Percentiles rank a stretch among this genome's conserved stretches.
Conservation (phyloP, 2,113 vertebrate species). For the Zeus faber region DNA sequence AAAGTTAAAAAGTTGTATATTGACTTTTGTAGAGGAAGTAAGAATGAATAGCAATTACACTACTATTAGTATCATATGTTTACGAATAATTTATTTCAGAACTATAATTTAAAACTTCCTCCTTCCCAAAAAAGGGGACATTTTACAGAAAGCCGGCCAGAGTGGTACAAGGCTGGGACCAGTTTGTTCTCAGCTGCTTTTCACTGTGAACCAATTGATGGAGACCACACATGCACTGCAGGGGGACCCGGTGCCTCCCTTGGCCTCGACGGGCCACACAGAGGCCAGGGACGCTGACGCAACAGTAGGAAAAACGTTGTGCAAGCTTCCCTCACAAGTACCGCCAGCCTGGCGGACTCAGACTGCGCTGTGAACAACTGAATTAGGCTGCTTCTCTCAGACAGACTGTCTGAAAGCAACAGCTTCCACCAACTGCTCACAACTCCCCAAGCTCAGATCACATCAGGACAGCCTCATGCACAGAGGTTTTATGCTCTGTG, state of each 20-base stretch:
- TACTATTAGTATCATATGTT: too few species aligned
- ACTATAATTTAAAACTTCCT: too few species aligned
- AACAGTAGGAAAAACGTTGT: slow-evolving; percentile 51
- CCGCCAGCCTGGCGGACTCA: slow-evolving; percentile 19
- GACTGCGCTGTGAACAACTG: slow-evolving; percentile 36
- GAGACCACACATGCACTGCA: slow-evolving; percentile 54
- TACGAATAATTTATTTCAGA: too few species aligned
- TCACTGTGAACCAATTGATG: too few species aligned
- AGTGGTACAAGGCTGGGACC: too few species aligned
- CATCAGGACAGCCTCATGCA: slow-evolving; percentile 8
- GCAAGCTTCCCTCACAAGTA: slow-evolving; percentile 34
- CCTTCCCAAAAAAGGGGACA: too few species aligned
- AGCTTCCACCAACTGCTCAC: slow-evolving; percentile 7
- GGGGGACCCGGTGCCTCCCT: slow-evolving; percentile 31
- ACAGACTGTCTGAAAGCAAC: slow-evolving; percentile 32
- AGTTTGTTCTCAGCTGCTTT: too few species aligned
- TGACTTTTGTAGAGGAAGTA: too few species aligned
- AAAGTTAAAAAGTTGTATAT: too few species aligned
- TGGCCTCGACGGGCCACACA: slow-evolving; percentile 19
- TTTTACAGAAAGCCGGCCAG: too few species aligned
- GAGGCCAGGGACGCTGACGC: slow-evolving; percentile 46
- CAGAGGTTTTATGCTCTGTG: slow-evolving; percentile 13
- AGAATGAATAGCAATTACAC: too few species aligned
- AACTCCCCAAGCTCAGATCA: slow-evolving; percentile 20
- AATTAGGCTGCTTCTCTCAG: slow-evolving; percentile 32